These are phyloP conservation scores for Paradoxurus hermaphroditus DNA, from an alignment of 2,113 vertebrate species.

Conservation along the genomic window DNA sequence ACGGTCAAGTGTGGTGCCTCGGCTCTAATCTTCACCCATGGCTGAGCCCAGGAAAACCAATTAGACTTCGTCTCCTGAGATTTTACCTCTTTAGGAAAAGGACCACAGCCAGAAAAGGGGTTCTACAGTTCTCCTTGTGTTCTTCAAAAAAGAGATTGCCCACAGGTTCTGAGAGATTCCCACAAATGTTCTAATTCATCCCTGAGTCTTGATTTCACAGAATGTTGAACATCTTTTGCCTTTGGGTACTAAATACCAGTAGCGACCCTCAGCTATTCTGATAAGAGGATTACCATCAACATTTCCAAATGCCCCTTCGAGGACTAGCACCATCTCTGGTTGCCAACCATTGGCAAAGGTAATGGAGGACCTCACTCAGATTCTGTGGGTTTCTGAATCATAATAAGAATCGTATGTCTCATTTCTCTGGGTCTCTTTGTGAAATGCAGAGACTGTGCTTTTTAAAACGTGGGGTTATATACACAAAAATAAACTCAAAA, in stretches of 20 bases:
- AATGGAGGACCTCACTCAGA: not conserved
- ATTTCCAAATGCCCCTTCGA: not conserved
- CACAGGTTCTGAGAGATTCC: not conserved
- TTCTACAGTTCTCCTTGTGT: not conserved
- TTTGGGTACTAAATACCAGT: not conserved
- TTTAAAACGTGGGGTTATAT: too few relatives aligned
- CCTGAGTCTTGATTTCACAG: not conserved
- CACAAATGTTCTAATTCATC: not conserved
- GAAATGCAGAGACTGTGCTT: too few relatives aligned
- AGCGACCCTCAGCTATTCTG: not conserved
- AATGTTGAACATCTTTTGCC: not conserved
- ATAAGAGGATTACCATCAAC: not conserved
- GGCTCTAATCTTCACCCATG: not conserved
- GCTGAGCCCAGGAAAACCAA: not conserved
- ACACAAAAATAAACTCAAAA: too few relatives aligned
- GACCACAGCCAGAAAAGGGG: too few relatives aligned
- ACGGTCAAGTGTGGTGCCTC: not conserved
- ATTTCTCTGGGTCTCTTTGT: not conserved
- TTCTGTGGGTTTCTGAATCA: not conserved
- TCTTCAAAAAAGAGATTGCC: not conserved
- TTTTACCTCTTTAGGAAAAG: not conserved
- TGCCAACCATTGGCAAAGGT: not conserved
- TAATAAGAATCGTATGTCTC: not conserved
- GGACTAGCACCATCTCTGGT: not conserved
- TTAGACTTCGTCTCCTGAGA: not conserved